Conservation (phyloP, 2,113 vertebrate genomes). For the Nibea albiflora region DNA sequence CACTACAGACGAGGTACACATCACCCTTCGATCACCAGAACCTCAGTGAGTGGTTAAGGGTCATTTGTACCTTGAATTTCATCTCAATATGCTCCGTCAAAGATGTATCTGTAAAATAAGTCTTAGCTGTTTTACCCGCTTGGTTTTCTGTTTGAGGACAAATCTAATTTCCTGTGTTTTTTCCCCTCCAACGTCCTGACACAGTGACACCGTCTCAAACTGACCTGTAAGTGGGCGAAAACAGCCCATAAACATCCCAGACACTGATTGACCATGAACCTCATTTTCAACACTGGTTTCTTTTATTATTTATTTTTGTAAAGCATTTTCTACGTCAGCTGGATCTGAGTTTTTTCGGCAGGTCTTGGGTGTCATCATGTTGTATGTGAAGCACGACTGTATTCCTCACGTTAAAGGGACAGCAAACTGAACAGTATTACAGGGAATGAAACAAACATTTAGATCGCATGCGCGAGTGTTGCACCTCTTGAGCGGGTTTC, state of each 20-base stretch:
- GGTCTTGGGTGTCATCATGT: conserved; percentile 33
- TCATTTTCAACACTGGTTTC: conserved; percentile 33
- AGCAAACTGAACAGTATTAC: conserved; percentile 60
- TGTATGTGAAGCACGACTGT: conserved; percentile 28
- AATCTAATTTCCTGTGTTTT: conserved; percentile 19
- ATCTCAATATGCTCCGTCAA: background rate
- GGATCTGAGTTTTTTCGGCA: conserved; percentile 50
- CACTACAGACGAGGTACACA: conserved; percentile 35
- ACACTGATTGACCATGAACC: conserved; percentile 8
- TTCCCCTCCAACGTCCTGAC: background rate
- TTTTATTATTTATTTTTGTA: conserved; percentile 57
- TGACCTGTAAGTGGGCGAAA: conserved; percentile 1
- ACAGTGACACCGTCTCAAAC: conserved; percentile 14
- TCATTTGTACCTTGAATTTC: conserved; percentile 39
- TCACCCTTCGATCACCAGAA: conserved; percentile 32
- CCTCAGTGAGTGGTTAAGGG: conserved; percentile 21
- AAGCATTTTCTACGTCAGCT: conserved; percentile 54
- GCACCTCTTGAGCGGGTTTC: background rate
- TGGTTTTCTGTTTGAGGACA: conserved; percentile 16
- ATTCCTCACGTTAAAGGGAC: conserved; percentile 32
- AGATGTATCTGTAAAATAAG: conserved; percentile 39
- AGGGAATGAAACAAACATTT: conserved; percentile 15
- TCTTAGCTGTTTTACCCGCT: conserved; percentile 22
- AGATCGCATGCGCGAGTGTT: conserved; percentile 47
- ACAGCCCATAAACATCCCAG: background rate